Evolutionary conservation across 2,113 vertebrate genomes (phyloP), one percentile per base, ranked within the genome.

Genomic region (Piprites chloris): DNA sequence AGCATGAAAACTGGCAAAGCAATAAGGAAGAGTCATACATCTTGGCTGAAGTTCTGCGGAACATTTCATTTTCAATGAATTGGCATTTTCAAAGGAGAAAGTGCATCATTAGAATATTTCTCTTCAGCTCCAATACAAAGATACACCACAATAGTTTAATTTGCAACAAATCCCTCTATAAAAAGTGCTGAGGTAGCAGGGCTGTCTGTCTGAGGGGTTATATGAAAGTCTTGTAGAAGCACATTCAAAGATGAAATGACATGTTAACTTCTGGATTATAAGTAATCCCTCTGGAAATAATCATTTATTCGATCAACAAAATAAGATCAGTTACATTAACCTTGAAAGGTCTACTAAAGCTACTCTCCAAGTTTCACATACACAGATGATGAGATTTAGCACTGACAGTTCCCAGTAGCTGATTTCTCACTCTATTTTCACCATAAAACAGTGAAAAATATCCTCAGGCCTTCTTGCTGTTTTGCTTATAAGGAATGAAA

Each of bases 251-350:
- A 81, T 21, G 24, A 94, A 90, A 95, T 33, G 73, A 91, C 41
- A 20, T 67, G 61, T 96, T 95, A 95, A 85, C 72, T 92, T 96
- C 80, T 67, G 77, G 32, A 86, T 97, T 97, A 94, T 74, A 94
- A 95, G 85, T 81, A 94, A 81, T 93, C 78, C 69, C 82, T 85
- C 80, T 82, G 92, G 87, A 97, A 97, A 95, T 92, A 80, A 96
- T 96, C 2, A 93, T 91, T 95, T 93, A 93, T 96, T 95, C 95
- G 93, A 73, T 90, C 95, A 96, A 86, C 85, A 53, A 73, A 91
- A 82, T 85, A 76, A 65, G 44, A 95, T 63, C 89, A 87, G 77
- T 87, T 81, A 85, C 53, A 87, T 89, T 94, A 95, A 94, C 89
- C 93, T 92, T 90, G 86, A 68, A 89, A 85, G 61, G 78, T 68